Percentiles rank a stretch among this genome's conserved stretches.
Evolutionary conservation across 2,888 invertebrate genomes (phyloP).

Genomic region (Sminthurides aquaticus): DNA sequence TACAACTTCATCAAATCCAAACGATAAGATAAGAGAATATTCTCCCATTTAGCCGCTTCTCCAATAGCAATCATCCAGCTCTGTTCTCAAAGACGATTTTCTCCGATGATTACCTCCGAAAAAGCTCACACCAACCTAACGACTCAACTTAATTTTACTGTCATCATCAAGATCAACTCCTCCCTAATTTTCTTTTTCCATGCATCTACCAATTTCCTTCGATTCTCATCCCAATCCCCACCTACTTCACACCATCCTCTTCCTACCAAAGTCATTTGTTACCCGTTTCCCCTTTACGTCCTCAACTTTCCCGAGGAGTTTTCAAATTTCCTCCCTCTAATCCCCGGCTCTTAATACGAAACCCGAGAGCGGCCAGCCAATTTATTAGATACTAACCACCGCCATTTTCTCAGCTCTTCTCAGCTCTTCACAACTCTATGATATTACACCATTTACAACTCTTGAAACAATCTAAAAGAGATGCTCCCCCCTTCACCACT

Average conservation of each 20-base stretch:
- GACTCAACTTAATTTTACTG: neutral
- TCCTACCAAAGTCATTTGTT: neutral
- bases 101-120: too few relatives aligned
- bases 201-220: neutral
- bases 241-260: neutral
- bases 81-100: too few relatives aligned
- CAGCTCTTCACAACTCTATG: neutral
- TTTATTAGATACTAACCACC: neutral
- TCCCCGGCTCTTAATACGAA: neutral
- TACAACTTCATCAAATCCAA: too few relatives aligned
- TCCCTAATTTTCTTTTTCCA: neutral
- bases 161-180: conserved; percentile 5
- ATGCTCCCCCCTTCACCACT: neutral
- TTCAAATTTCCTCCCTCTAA: neutral
- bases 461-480: neutral
- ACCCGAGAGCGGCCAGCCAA: neutral
- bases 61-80: too few relatives aligned
- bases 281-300: neutral
- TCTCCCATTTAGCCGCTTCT: too few relatives aligned
- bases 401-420: neutral
- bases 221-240: neutral
- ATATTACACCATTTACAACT: neutral
- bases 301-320: too few relatives aligned
- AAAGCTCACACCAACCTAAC: neutral
- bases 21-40: too few relatives aligned